Evolutionary conservation across 1,140 invertebrate genomes (phyloP), one percentile per base, ranked within the genome.

Genomic region (Procambarus virginalis): DNA sequence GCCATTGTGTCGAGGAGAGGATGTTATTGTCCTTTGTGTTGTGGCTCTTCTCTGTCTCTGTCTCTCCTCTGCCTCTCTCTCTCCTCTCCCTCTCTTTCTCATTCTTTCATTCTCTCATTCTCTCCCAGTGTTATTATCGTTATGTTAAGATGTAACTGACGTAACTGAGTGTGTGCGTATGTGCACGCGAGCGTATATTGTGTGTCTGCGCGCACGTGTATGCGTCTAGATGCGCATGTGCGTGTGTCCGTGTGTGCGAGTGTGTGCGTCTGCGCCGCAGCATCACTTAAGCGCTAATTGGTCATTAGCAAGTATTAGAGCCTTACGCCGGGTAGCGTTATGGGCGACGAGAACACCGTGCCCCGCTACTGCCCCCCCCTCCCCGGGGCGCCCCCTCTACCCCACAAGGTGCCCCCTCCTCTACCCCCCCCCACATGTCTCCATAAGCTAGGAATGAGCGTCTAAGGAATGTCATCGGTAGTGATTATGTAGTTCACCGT

Each of bases 281-380:
- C 84, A 77, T 86, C 84, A 78, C 84, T 86, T 86, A 86, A 10
- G 73, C n/a, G 49, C 75, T 86, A 86, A 86, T 86, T 86, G 75
- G 49, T 86, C 84, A 86, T 78, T 86, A 86, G 75, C 84, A 86
- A 75, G 84, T 78, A 75, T 86, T 86, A 86, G 84, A 77, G 84
- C 75, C 51, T 48, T n/a, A 86, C 84, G 75, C 75, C 75, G 76
- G 17, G 68, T 86, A 51, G 51, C 78, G 46, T 86, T 76, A 85
- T 85, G 45, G 83, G 83, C 49, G 60, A 64, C 51, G 79, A 55
- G 51, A 12, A 12, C 51, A 12, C 8, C 8, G 51, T 55, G 51
- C 8, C 51, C 51, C 51, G 12, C 51, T 2, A 2, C 12, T 55
- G 12, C 51, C 8, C 51, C 34, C 34, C 34, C 34, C 34, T 34